Evolutionary conservation across 2,888 invertebrate genomes (phyloP), one percentile per base, ranked within the genome.

Genomic region (Aphidius colemani): DNA sequence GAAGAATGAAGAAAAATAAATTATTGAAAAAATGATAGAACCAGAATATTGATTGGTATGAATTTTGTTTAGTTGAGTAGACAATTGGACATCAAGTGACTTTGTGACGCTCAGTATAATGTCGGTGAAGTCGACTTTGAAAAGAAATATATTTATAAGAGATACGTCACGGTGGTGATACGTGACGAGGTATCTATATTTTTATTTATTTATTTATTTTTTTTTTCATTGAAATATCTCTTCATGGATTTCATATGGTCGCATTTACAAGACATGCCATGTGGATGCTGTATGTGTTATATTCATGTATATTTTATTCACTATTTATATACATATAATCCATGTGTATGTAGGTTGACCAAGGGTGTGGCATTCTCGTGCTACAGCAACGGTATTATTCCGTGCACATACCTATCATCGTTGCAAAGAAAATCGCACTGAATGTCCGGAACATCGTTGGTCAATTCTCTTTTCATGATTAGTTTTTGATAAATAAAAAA

Each of bases 341-440:
- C 30, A 30, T 30, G 59, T 60, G 61, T 56, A 63, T 65, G 62
- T 67, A 67, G 69, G 70, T 67, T 70, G 66, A 67, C 68, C 61
- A 69, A 70, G 72, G 72, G 72, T 72, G 72, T 72, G 72, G 72
- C 72, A 65, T 66, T 67, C 53, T 68, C 68, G 66, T 45, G 40
- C 61, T 53, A 30, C 30, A 68, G 74, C 79, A 80, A 79, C 79
- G 79, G 79, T 79, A 80, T 78, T 78, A 78, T 79, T 75, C 75
- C 67, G 51, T 69, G 70, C 72, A 74, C 74, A 75, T 74, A 74
- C 74, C 73, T 74, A 72, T 72, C 72, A 73, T 75, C 73, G 65
- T 30, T 30, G 71, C 66, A 71, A 72, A 69, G 67, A 64, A 72
- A 75, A 72, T 69, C 66, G 67, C 64, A 60, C 46, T 53, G 61